phyloP scores from a whole-genome alignment of 2,113 vertebrate species.

The Macheiramphus alcinus region DNA sequence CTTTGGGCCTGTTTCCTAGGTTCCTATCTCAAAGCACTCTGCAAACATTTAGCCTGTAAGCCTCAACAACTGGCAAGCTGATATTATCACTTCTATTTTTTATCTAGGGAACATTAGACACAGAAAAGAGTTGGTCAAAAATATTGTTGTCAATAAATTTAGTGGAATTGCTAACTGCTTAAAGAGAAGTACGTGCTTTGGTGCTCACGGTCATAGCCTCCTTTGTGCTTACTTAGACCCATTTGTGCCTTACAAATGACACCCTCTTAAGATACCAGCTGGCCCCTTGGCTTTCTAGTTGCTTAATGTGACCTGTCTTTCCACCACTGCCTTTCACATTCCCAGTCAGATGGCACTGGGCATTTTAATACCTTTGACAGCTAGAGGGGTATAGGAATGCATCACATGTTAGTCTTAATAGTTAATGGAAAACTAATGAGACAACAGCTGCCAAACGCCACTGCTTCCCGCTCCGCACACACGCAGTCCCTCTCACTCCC shows the following conservation, averaged over 20 bases:
- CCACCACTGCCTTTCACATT: background rate
- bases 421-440: slow-evolving; percentile 44
- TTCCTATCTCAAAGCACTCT: slow-evolving; percentile 26
- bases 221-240: background rate
- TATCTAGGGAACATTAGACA: slow-evolving; percentile 4
- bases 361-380: background rate
- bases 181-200: background rate
- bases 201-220: background rate
- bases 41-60: slow-evolving; percentile 36
- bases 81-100: slow-evolving; percentile 39
- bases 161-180: background rate
- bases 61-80: slow-evolving; percentile 36
- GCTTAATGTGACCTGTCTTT: background rate
- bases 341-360: background rate
- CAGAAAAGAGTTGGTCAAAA: slow-evolving; percentile 5
- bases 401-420: background rate
- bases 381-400: background rate
- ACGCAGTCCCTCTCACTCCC: background rate
- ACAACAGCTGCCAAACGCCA: background rate
- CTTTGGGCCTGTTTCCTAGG: slow-evolving; percentile 33
- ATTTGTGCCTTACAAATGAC: background rate
- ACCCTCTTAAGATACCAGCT: background rate
- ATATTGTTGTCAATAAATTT: background rate
- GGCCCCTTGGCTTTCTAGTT: background rate
- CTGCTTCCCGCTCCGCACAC: background rate